Conservation (phyloP, 2,113 vertebrate species). For the Oxygymnocypris stewartii region DNA sequence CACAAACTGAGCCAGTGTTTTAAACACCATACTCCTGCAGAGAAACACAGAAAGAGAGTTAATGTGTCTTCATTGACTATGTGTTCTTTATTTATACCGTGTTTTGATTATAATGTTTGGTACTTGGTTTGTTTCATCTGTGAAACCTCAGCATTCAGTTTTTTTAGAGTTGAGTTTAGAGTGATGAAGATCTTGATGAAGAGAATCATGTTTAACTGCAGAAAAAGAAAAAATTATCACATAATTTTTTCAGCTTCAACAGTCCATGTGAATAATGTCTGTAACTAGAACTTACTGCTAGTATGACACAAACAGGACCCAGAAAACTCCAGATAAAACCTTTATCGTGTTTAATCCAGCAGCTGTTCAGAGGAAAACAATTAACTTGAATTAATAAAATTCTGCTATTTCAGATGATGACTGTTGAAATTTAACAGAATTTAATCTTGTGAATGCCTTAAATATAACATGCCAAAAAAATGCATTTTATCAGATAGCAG, state of each 20-base stretch:
- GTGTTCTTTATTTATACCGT: too few species aligned
- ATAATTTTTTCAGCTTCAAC: neutral
- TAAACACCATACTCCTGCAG: constrained; percentile 16
- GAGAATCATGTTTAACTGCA: constrained; percentile 65
- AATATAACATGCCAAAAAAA: too few species aligned
- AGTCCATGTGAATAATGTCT: neutral
- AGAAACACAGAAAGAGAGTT: neutral
- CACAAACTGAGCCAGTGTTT: neutral
- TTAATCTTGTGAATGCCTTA: too few species aligned
- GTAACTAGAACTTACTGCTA: constrained; percentile 26
- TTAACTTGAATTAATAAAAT: too few species aligned
- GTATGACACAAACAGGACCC: constrained; percentile 44
- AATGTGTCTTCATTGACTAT: neutral
- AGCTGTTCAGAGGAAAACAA: constrained; percentile 14
- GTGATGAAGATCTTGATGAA: constrained; percentile 66
- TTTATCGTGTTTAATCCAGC: constrained; percentile 30
- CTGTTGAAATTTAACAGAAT: neutral
- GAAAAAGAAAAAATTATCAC: neutral
- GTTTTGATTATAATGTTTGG: neutral
- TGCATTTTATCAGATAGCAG: neutral
- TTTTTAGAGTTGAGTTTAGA: constrained; percentile 64
- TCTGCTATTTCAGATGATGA: neutral
- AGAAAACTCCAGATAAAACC: constrained; percentile 52
- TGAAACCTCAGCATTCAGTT: constrained; percentile 65
- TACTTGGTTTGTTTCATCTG: constrained; percentile 65